Evolutionary conservation across 2,888 invertebrate genomes (phyloP).

Genomic region (Mylabris sibirica): DNA sequence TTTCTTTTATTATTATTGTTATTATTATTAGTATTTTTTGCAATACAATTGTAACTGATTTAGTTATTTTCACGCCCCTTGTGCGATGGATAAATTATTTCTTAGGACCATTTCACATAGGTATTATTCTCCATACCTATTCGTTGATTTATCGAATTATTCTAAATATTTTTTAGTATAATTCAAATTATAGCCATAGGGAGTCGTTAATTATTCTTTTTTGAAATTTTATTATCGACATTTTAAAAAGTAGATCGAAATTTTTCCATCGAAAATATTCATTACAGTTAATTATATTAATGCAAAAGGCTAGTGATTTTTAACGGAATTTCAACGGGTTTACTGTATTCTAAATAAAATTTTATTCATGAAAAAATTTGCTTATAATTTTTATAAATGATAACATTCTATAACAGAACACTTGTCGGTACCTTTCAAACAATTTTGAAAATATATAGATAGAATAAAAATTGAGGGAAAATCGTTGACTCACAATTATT

Average conservation of each 20-base stretch:
- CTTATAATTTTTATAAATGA: not conserved
- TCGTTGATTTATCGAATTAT: conserved; percentile 19
- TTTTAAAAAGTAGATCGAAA: conserved; percentile 3
- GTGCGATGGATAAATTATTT: conserved; percentile 68
- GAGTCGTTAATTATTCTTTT: not conserved
- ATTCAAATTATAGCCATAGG: not conserved
- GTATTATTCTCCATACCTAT: conserved; percentile 7
- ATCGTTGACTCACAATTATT: not conserved
- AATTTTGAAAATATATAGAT: too few species aligned
- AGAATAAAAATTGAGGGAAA: too few species aligned
- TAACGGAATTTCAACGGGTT: conserved; percentile 20
- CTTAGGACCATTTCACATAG: conserved; percentile 54
- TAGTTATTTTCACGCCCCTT: conserved; percentile 63
- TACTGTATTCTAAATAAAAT: not conserved
- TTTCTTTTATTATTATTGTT: not conserved
- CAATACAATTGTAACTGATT: not conserved
- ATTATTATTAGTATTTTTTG: not conserved
- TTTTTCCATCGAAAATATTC: not conserved
- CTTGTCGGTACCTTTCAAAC: not conserved
- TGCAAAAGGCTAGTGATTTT: conserved; percentile 20
- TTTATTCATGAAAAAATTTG: not conserved
- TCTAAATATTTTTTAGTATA: not conserved
- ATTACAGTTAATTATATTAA: conserved; percentile 12
- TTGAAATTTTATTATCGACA: not conserved
- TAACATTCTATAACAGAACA: not conserved